phyloP scores from a whole-genome alignment of 2,113 vertebrate species.

The Triplophysa siluroides region DNA sequence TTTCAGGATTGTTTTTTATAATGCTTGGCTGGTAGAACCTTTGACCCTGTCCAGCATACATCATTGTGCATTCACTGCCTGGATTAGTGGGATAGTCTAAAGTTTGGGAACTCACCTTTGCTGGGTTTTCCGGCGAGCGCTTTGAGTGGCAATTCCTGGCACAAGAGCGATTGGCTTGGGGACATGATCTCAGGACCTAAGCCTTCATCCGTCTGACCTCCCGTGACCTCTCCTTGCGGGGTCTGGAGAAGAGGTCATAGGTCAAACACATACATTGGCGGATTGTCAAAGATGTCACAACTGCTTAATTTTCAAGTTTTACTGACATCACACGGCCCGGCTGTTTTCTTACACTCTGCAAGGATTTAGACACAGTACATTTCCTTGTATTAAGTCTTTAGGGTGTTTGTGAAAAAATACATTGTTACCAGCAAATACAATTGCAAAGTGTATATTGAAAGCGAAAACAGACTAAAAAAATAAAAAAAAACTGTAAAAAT shows the following conservation, averaged over 20 bases:
- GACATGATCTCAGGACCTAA: conserved; percentile 78
- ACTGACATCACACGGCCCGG: neutral
- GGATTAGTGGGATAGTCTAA: neutral
- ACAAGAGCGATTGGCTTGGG: conserved; percentile 77
- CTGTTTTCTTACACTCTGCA: neutral
- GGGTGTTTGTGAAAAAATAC: too few species aligned
- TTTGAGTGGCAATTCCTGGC: conserved; percentile 77
- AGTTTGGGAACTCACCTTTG: conserved; percentile 75
- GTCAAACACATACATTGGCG: neutral
- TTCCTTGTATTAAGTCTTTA: too few species aligned
- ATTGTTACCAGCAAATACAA: too few species aligned
- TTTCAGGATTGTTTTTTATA: neutral
- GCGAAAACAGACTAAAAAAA: too few species aligned
- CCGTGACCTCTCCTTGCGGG: conserved; percentile 68
- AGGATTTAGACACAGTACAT: neutral
- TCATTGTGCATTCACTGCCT: neutral
- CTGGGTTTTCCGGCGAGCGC: conserved; percentile 77
- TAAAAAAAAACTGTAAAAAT: too few species aligned
- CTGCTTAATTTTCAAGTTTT: neutral
- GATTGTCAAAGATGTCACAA: neutral
- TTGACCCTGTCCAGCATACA: neutral
- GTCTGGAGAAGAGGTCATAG: conserved; percentile 62
- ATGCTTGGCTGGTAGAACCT: neutral
- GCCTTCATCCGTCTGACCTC: conserved; percentile 64
- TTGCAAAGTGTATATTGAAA: too few species aligned